Conservation (phyloP, 2,797 vertebrate genomes). For the Sebastolobus altivelis region DNA sequence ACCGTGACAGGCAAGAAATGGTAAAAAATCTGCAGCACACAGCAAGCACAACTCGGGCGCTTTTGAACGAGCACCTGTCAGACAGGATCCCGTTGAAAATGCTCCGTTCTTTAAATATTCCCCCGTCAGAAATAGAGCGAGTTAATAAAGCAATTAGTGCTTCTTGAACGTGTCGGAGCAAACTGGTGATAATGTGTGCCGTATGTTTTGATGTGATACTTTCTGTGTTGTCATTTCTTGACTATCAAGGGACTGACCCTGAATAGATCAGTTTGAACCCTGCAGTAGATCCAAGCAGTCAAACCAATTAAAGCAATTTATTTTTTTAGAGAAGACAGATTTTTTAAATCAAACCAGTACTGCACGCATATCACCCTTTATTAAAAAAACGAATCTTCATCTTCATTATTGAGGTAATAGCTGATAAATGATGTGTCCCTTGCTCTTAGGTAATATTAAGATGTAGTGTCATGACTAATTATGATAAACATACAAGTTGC, state of each 20-base stretch:
- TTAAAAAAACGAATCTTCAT: slow-evolving; percentile 19
- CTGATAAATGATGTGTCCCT: slow-evolving; percentile 47
- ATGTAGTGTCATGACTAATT: slow-evolving; percentile 45
- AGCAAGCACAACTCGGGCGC: slow-evolving; percentile 34
- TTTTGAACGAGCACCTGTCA: slow-evolving; percentile 67
- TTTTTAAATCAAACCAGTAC: slow-evolving; percentile 1
- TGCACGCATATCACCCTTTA: slow-evolving; percentile 5
- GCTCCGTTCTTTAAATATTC: slow-evolving; percentile 14
- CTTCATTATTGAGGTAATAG: slow-evolving; percentile 49
- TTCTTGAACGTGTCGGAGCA: slow-evolving; percentile 1
- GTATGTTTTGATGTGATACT: slow-evolving; percentile 4
- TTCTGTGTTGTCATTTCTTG: not conserved
- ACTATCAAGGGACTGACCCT: slow-evolving; percentile 9
- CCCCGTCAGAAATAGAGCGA: slow-evolving; percentile 15
- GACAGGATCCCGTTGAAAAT: slow-evolving; percentile 29
- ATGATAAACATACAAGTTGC: slow-evolving; percentile 48
- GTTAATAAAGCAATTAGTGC: slow-evolving; percentile 44
- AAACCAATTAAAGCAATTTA: slow-evolving; percentile 2
- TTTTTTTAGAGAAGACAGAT: not conserved
- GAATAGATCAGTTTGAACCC: not conserved
- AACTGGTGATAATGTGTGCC: slow-evolving; percentile 4
- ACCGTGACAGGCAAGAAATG: slow-evolving; percentile 67
- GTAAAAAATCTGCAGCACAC: slow-evolving; percentile 51
- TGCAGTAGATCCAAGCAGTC: slow-evolving; percentile 2
- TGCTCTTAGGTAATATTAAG: slow-evolving; percentile 40